Percentiles rank a stretch among this genome's conserved stretches.
Conservation (phyloP, 1,140 invertebrate species). For the Fopius arisanus region DNA sequence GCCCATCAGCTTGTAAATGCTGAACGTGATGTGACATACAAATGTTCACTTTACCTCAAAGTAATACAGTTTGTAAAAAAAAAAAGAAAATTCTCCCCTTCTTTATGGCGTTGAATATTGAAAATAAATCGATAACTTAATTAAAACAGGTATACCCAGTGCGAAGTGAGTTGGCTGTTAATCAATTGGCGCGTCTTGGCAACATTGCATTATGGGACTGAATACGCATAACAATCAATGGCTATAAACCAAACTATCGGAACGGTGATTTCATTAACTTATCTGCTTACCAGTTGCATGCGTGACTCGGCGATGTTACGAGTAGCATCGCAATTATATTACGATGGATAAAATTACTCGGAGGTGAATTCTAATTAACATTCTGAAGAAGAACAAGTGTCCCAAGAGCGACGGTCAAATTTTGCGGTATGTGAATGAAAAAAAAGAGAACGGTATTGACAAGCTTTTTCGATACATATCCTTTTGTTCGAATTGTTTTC, state of each 20-base stretch:
- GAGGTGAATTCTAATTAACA: neutral
- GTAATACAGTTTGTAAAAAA: neutral
- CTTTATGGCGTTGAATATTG: constrained; percentile 46
- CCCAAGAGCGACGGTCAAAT: neutral
- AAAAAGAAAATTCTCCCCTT: constrained; percentile 23
- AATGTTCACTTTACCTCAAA: constrained; percentile 41
- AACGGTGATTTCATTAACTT: constrained; percentile 59
- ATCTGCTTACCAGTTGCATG: constrained; percentile 40
- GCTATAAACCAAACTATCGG: constrained; percentile 52
- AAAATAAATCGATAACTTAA: constrained; percentile 62
- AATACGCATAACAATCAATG: constrained; percentile 51
- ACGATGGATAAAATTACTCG: neutral
- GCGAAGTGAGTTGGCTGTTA: neutral
- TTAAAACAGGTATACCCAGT: constrained; percentile 49
- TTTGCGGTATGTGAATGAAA: neutral
- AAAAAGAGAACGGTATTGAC: neutral
- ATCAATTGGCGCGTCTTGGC: constrained; percentile 27
- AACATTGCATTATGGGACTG: constrained; percentile 49
- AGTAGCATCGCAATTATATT: constrained; percentile 18
- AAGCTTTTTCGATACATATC: neutral
- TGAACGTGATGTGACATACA: constrained; percentile 43
- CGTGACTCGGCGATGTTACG: constrained; percentile 56
- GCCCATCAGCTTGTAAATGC: neutral
- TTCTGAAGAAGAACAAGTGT: neutral
- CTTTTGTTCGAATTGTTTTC: neutral